phyloP scores from a whole-genome alignment of 2,113 vertebrate species.

The Pantherophis guttatus region DNA sequence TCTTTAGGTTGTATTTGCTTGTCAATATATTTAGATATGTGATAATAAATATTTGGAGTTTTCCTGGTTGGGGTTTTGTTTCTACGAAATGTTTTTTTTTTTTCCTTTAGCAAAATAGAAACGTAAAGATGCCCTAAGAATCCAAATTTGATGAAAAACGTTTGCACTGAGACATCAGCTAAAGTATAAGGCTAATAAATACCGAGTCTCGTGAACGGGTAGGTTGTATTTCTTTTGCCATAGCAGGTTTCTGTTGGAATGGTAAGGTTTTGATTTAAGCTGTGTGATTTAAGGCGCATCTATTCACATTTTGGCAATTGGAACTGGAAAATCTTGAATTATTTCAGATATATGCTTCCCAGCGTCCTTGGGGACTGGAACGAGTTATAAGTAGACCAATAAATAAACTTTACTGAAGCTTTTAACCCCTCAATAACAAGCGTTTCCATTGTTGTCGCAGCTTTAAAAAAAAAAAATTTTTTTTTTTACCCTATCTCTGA shows the following conservation, averaged over 20 bases:
- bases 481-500: not conserved
- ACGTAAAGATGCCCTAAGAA: not conserved
- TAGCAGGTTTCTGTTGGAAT: not conserved
- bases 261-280: not conserved
- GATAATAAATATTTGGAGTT: not conserved
- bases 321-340: not conserved
- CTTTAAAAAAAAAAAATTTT: not conserved
- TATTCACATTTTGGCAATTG: not conserved
- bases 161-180: not conserved
- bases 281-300: not conserved
- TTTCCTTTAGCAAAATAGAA: not conserved
- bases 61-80: not conserved
- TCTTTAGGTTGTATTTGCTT: not conserved
- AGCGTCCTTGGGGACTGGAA: not conserved
- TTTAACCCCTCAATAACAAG: not conserved
- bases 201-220: too few relatives aligned
- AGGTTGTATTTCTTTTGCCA: not conserved
- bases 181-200: not conserved
- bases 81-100: not conserved
- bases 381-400: not conserved
- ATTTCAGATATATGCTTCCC: not conserved
- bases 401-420: not conserved
- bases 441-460: not conserved
- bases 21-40: not conserved
- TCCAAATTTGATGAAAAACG: not conserved